Evolutionary conservation across 2,797 vertebrate genomes (phyloP).

Genomic region (Hippocampus kuda): DNA sequence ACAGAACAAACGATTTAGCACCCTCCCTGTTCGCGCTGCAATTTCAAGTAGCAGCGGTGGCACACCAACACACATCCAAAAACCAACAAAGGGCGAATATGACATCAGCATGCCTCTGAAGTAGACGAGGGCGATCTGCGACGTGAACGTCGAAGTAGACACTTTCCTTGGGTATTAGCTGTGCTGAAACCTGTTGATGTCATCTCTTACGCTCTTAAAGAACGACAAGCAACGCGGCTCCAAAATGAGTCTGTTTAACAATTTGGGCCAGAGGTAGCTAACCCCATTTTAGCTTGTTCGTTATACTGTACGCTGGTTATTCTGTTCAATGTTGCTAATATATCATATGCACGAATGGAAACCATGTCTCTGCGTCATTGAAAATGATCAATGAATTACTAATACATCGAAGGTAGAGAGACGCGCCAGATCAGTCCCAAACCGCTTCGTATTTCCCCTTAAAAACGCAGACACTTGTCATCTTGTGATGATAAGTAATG

Average conservation of each 20-base stretch:
- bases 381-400: background rate
- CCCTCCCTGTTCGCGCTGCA: too few relatives aligned
- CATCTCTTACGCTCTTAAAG: background rate
- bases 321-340: background rate
- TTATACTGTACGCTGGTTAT: background rate
- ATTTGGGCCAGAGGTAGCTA: background rate
- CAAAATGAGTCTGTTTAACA: background rate
- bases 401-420: background rate
- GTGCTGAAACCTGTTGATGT: constrained; percentile 43
- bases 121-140: constrained; percentile 13
- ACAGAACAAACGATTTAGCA: background rate
- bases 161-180: constrained; percentile 12
- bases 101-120: background rate
- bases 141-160: constrained; percentile 1
- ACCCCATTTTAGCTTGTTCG: constrained; percentile 6
- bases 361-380: background rate
- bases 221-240: background rate
- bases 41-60: background rate
- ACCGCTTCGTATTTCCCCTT: too few relatives aligned
- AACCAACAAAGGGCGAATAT: background rate
- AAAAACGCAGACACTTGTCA: background rate
- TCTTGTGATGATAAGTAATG: background rate
- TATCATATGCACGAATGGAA: background rate
- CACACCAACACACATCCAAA: background rate
- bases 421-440: background rate